A percentile compares a stretch with the other conserved stretches of the same genome.
Evolutionary conservation across 2,113 vertebrate genomes (phyloP).

Genomic region (Anhinga rufa): DNA sequence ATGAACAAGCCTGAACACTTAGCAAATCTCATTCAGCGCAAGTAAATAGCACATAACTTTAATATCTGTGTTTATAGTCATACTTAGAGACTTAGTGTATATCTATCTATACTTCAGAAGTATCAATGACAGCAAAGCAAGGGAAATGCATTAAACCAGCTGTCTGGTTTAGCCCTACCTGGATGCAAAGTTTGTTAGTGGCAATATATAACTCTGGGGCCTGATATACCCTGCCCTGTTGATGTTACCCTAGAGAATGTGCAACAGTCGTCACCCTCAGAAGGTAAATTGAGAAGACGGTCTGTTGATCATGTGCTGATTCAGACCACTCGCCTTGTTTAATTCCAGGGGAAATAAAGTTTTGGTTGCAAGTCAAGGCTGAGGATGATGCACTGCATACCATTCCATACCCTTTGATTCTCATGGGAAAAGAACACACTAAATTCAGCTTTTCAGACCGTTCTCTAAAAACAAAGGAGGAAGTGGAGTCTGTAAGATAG

Average conservation of each 20-base stretch:
- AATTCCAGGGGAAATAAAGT: not conserved
- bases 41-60: not conserved
- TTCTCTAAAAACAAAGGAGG: not conserved
- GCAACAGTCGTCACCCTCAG: not conserved
- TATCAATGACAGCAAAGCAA: not conserved
- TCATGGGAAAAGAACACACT: not conserved
- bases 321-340: not conserved
- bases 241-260: not conserved
- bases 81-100: not conserved
- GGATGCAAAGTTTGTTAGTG: not conserved
- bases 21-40: not conserved
- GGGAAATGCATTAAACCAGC: not conserved
- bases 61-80: not conserved
- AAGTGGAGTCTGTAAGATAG: not conserved
- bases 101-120: not conserved
- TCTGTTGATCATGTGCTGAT: fast-evolving
- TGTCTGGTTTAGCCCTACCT: not conserved
- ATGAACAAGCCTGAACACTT: not conserved
- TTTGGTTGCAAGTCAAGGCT: not conserved
- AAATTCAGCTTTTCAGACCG: not conserved
- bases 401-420: not conserved
- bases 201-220: fast-evolving
- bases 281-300: not conserved
- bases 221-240: not conserved
- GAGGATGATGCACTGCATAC: not conserved